Base-by-base conservation (phyloP, 2,113 vertebrate genomes). In the Gymnarchus niloticus region DNA sequence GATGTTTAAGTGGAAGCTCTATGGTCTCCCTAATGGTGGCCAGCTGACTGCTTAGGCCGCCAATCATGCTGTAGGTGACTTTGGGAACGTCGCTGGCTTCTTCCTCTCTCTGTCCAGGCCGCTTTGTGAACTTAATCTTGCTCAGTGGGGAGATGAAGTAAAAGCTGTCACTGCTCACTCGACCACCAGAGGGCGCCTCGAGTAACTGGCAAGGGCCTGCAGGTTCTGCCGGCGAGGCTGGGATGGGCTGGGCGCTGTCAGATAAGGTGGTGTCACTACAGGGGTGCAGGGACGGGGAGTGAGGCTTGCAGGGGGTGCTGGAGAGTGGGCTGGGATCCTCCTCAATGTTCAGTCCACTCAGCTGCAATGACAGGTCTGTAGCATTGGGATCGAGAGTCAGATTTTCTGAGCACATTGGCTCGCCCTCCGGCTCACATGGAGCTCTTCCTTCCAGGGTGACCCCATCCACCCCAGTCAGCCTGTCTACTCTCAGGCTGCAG, bases 51-150 rank as follows among this genome's bases (percentile, higher is more conserved):
- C 86, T 91, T 76, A 99, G 94, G 12, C 98, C 98, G 46, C 98
- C 98, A 82, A 99, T 98, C 95, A 96, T 96, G 87, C 95, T 94
- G 25, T 98, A 99, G 0, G 94, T 98, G 89, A 99, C 93, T 88
- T 88, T 95, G 84, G 92, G 90, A 0, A 91, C 88, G 56, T 85
- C 80, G 7, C 93, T 89, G 65, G 87, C 86, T 8, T 86, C 69
- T 69, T 88, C 86, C 17, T 10, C 9, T 1, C 23, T 61, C 69
- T 51, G 85, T 57, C 52, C 65, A 8, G 19, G 41, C 0, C 28
- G 52, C 57, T 93, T 92, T 52, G 59, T 86, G 77, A 97, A 93
- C 77, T 28, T 92, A 84, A 98, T 89, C 89, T 88, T 95, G 28
- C 97, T 97, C 84, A 92, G 92, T 54, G 93, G 89, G 56, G 94